Percentiles rank a stretch among this genome's conserved stretches.
phyloP scores from a whole-genome alignment of 2,797 vertebrate genomes.

The Ctenopoma kingsleyae region DNA sequence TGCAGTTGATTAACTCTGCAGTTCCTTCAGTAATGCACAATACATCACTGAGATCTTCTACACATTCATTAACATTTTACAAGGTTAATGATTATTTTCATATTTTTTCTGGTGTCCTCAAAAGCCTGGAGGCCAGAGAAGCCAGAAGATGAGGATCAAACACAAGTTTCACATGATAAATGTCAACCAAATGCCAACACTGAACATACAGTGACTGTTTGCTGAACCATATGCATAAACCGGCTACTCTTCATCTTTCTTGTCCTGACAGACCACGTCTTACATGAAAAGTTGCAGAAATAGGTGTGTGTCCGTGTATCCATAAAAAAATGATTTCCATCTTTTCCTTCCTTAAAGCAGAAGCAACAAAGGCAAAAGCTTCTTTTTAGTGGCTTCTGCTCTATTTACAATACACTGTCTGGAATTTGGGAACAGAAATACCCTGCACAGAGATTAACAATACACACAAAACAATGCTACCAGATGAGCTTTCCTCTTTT shows the following conservation, averaged over 20 bases:
- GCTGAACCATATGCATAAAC: constrained; percentile 45
- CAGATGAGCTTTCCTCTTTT: constrained; percentile 52
- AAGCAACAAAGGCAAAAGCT: constrained; percentile 37
- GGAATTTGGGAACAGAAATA: constrained; percentile 40
- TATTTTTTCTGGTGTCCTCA: constrained; percentile 14
- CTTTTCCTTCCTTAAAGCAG: constrained; percentile 43
- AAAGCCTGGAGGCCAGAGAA: constrained; percentile 20
- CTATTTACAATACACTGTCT: constrained; percentile 57
- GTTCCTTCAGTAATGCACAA: background rate
- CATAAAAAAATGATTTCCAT: constrained; percentile 13
- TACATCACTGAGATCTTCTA: constrained; percentile 14
- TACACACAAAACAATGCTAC: constrained; percentile 63
- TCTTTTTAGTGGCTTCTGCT: constrained; percentile 50
- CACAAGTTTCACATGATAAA: constrained; percentile 53
- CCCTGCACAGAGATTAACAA: constrained; percentile 61
- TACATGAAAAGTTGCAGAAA: constrained; percentile 19
- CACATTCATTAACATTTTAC: constrained; percentile 30
- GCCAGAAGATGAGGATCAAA: constrained; percentile 40
- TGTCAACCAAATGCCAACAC: constrained; percentile 62
- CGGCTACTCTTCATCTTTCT: constrained; percentile 20
- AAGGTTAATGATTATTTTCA: constrained; percentile 41
- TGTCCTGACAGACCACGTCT: background rate
- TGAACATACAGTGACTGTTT: constrained; percentile 37
- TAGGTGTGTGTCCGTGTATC: constrained; percentile 15
- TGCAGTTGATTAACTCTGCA: background rate